These are phyloP conservation scores for Ariolimax columbianus DNA, from an alignment of 2,888 invertebrate genomes.

Conservation along the genomic window DNA sequence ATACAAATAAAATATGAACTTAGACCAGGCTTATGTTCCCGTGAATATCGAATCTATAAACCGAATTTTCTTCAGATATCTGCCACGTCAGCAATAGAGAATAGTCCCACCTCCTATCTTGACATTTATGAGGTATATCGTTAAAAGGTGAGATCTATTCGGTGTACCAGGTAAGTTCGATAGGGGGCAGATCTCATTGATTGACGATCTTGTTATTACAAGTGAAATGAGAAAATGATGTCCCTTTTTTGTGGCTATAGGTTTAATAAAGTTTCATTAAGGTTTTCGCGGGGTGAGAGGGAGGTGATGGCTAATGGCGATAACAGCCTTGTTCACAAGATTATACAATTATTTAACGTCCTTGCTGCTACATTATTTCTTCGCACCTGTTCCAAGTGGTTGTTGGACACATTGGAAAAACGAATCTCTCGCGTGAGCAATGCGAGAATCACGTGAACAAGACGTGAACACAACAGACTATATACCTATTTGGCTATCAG, in stretches of 20 bases:
- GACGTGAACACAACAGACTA: not conserved
- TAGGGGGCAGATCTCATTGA: not conserved
- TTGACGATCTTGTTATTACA: not conserved
- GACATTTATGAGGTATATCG: constrained; percentile 21
- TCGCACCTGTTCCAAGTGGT: not conserved
- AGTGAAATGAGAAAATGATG: not conserved
- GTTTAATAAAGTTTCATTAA: too few relatives aligned
- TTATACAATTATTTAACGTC: not conserved
- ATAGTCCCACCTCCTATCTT: not conserved
- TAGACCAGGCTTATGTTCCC: not conserved
- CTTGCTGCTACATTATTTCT: not conserved
- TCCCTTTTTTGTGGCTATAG: not conserved
- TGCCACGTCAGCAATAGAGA: not conserved
- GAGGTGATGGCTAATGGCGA: not conserved
- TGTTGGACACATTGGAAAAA: not conserved
- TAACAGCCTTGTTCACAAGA: not conserved
- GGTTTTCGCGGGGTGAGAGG: not conserved
- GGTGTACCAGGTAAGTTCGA: not conserved
- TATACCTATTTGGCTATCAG: too few relatives aligned
- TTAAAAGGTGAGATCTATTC: not conserved
- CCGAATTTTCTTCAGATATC: not conserved
- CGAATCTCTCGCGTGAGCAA: not conserved
- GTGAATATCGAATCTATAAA: not conserved
- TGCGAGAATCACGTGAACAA: not conserved
- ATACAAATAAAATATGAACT: too few relatives aligned